phyloP scores from a whole-genome alignment of 2,797 vertebrate species.

The Typhlichthys subterraneus region DNA sequence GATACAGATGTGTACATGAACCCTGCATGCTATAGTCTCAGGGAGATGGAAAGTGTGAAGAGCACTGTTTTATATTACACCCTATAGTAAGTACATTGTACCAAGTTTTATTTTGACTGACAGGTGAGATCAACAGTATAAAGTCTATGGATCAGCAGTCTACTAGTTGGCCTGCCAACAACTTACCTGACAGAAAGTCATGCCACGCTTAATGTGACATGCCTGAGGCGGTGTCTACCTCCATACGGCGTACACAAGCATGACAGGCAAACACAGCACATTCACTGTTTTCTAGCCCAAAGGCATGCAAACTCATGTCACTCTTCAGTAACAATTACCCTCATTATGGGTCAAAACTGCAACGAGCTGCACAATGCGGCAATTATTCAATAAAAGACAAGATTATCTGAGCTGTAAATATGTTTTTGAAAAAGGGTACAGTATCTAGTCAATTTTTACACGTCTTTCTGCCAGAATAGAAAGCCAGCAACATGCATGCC shows the following conservation, averaged over 20 bases:
- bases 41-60: constrained; percentile 9
- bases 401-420: constrained; percentile 49
- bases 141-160: constrained; percentile 55
- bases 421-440: constrained; percentile 27
- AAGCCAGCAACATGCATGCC: constrained; percentile 12
- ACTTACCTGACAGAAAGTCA: constrained; percentile 56
- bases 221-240: constrained; percentile 53
- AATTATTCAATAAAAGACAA: constrained; percentile 54
- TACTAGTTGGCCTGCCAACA: constrained; percentile 32
- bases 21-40: constrained; percentile 7
- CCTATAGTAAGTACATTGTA: constrained; percentile 9
- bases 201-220: constrained; percentile 49
- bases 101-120: constrained; percentile 35
- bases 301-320: constrained; percentile 64
- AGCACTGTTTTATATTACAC: constrained; percentile 9
- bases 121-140: constrained; percentile 44
- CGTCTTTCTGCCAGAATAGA: constrained; percentile 36
- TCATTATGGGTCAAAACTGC: constrained; percentile 65
- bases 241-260: constrained; percentile 28
- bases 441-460: constrained; percentile 52
- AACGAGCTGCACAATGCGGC: constrained; percentile 49
- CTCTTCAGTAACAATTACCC: constrained; percentile 51
- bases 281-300: constrained; percentile 58
- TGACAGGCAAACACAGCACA: constrained; percentile 68
- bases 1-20: constrained; percentile 43